Evolutionary conservation across 2,797 vertebrate genomes (phyloP).

Genomic region (Vultur gryphus): DNA sequence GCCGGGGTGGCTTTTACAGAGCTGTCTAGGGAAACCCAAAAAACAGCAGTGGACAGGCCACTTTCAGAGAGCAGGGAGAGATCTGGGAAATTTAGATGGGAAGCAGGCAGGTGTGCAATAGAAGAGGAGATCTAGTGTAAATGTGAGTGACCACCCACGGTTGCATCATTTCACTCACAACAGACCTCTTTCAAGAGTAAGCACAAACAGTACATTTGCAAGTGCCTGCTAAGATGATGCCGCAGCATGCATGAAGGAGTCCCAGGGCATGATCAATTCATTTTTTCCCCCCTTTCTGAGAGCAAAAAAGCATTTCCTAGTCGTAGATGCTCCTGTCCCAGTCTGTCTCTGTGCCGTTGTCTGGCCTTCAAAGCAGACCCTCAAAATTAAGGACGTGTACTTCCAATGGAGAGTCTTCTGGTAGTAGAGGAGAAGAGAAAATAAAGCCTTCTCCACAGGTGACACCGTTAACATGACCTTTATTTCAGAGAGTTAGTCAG

Average conservation of each 20-base stretch:
- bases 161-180: background rate
- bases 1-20: background rate
- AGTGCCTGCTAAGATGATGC: background rate
- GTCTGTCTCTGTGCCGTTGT: background rate
- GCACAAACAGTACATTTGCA: background rate
- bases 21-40: background rate
- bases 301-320: background rate
- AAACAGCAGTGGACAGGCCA: background rate
- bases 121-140: background rate
- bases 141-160: background rate
- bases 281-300: background rate
- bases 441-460: background rate
- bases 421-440: background rate
- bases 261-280: background rate
- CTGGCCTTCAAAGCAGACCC: background rate
- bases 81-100: background rate
- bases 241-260: background rate
- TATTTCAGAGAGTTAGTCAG: background rate
- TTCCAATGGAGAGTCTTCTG: background rate
- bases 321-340: background rate
- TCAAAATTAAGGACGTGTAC: background rate
- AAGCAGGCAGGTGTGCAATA: background rate
- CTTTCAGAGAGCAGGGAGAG: background rate
- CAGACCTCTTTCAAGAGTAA: background rate
- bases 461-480: background rate